A percentile compares a stretch with the other conserved stretches of the same genome.
Evolutionary conservation across 2,888 invertebrate genomes (phyloP).

Genomic region (Cephus pulcher): DNA sequence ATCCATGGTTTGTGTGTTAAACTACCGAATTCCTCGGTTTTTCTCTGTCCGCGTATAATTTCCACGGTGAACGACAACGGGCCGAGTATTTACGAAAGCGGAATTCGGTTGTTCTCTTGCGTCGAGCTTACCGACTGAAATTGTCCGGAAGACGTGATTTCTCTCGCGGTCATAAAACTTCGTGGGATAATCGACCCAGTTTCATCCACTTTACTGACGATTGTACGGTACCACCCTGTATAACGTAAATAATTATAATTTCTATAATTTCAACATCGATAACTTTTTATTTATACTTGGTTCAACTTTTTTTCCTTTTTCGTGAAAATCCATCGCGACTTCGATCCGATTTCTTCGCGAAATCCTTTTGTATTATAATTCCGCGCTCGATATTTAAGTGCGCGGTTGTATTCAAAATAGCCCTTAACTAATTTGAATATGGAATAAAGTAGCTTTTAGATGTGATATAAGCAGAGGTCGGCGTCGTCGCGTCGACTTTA

Average conservation of each 20-base stretch:
- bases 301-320: not conserved
- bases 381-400: slow-evolving; percentile 40
- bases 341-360: slow-evolving; percentile 11
- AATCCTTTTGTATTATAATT: slow-evolving; percentile 62
- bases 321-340: slow-evolving; percentile 24
- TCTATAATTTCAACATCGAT: not conserved
- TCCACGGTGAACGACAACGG: not conserved
- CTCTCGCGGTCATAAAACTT: not conserved
- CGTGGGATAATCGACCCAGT: not conserved
- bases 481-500: slow-evolving; percentile 24
- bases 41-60: not conserved
- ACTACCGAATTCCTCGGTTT: not conserved
- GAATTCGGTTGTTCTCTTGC: not conserved
- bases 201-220: not conserved
- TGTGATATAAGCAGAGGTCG: slow-evolving; percentile 48
- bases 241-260: not conserved
- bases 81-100: not conserved
- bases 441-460: slow-evolving; percentile 57
- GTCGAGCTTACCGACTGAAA: not conserved
- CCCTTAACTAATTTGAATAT: slow-evolving; percentile 59
- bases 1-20: not conserved
- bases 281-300: not conserved
- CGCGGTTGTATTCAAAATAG: slow-evolving; percentile 49
- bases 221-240: too few relatives aligned
- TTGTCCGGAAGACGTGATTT: not conserved